Conservation (phyloP, 1,140 invertebrate genomes). For the Halyomorpha halys region DNA sequence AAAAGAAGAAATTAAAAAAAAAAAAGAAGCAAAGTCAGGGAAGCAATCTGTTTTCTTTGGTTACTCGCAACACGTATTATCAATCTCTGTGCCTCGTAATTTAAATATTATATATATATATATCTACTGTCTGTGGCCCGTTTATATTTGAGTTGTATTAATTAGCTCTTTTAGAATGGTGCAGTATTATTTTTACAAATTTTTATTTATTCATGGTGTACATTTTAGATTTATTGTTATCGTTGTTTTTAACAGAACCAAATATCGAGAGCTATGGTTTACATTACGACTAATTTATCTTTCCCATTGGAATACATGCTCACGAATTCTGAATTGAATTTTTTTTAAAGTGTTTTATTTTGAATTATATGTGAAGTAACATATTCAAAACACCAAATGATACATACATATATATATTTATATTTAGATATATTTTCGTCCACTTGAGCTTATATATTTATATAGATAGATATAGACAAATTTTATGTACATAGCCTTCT, state of each 20-base stretch:
- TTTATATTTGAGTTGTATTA: too few relatives aligned
- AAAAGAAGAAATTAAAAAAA: background rate
- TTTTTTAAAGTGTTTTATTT: too few relatives aligned
- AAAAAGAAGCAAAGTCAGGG: background rate
- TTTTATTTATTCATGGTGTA: too few relatives aligned
- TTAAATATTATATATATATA: too few relatives aligned
- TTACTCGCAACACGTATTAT: background rate
- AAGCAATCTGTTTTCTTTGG: background rate
- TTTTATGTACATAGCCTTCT: slow-evolving; percentile 13
- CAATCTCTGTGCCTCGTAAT: slow-evolving; percentile 7
- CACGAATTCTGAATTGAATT: too few relatives aligned
- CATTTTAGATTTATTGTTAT: too few relatives aligned
- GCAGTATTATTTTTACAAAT: slow-evolving; percentile 8
- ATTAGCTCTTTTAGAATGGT: slow-evolving; percentile 13
- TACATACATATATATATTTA: slow-evolving; percentile 6
- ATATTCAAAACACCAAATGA: slow-evolving; percentile 13
- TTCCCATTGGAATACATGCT: too few relatives aligned
- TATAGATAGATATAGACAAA: background rate
- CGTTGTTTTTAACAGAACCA: background rate
- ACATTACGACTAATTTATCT: background rate
- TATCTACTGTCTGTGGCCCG: too few relatives aligned
- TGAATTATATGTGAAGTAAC: background rate
- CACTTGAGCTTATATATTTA: slow-evolving; percentile 15
- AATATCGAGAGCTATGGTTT: background rate
- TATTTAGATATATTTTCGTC: slow-evolving; percentile 16